Conservation (phyloP, 2,113 vertebrate genomes). For the Puntigrus tetrazona region DNA sequence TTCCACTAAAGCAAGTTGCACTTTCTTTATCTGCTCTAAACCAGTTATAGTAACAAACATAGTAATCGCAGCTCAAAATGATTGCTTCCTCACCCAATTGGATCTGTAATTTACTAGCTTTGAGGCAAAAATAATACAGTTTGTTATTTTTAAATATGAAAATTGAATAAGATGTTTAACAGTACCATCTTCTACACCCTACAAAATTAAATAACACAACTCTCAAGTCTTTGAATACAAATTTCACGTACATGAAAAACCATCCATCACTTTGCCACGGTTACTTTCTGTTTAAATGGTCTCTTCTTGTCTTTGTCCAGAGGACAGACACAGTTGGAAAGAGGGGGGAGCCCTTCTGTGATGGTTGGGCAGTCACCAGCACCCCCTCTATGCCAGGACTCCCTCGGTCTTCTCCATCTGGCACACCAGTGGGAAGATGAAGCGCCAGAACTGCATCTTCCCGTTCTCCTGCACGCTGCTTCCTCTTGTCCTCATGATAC, state of each 20-base stretch:
- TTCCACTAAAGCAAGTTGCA: not conserved
- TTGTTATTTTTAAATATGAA: too few species aligned
- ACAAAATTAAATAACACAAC: too few species aligned
- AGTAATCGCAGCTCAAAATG: not conserved
- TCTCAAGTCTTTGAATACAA: not conserved
- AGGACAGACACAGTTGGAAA: constrained; percentile 62
- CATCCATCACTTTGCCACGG: not conserved
- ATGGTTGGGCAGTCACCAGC: constrained; percentile 66
- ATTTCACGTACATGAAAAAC: not conserved
- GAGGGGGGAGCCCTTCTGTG: constrained; percentile 62
- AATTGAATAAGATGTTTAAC: too few species aligned
- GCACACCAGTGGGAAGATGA: constrained; percentile 58
- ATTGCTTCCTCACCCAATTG: not conserved
- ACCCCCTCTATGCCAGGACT: constrained; percentile 63
- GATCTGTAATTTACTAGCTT: not conserved
- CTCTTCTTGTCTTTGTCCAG: constrained; percentile 66
- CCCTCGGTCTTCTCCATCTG: constrained; percentile 67
- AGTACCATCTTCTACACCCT: too few species aligned
- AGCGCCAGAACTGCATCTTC: constrained; percentile 68
- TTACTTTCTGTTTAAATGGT: constrained; percentile 65
- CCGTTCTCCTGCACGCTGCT: constrained; percentile 53
- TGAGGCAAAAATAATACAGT: not conserved
- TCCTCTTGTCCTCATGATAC: constrained; percentile 51
- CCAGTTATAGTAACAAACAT: not conserved
- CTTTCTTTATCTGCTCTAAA: not conserved